A percentile compares a stretch with the other conserved stretches of the same genome.
Evolutionary conservation across 2,113 vertebrate genomes (phyloP).

Genomic region (Alces alces): DNA sequence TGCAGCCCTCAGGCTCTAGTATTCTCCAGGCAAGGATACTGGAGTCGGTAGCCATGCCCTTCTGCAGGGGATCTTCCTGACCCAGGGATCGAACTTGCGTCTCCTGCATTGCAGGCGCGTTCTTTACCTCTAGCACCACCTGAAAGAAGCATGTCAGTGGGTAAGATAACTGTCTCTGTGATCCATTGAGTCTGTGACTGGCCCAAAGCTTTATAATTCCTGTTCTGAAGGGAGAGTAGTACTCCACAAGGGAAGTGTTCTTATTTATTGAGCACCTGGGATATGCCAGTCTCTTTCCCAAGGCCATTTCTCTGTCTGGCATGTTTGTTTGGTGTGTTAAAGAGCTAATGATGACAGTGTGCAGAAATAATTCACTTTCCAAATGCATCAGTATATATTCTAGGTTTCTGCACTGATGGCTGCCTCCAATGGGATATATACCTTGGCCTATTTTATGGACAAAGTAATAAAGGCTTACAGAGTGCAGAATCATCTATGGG

Average conservation of each 20-base stretch:
- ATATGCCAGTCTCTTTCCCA: not conserved
- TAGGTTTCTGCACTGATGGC: not conserved
- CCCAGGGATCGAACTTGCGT: rapidly evolving
- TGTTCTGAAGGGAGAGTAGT: not conserved
- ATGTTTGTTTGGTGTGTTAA: not conserved
- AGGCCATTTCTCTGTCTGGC: not conserved
- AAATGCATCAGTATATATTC: not conserved
- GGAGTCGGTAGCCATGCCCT: not conserved
- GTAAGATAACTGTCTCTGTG: not conserved
- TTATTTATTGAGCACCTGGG: not conserved
- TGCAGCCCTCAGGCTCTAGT: not conserved
- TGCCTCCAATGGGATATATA: not conserved
- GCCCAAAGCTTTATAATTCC: not conserved
- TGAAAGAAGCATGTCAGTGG: not conserved
- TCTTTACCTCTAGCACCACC: not conserved
- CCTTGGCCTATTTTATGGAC: not conserved
- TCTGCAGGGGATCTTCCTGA: not conserved
- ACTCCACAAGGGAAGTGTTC: not conserved
- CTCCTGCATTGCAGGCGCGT: not conserved
- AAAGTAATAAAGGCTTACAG: not conserved
- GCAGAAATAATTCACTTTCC: not conserved
- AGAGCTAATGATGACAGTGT: not conserved
- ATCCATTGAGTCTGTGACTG: not conserved
- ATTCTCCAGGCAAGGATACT: not conserved
- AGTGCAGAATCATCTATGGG: not conserved